A percentile compares a stretch with the other conserved stretches of the same genome.
These are phyloP conservation scores for Synanthedon myopaeformis DNA, from an alignment of 2,888 invertebrate genomes.

Conservation along the genomic window DNA sequence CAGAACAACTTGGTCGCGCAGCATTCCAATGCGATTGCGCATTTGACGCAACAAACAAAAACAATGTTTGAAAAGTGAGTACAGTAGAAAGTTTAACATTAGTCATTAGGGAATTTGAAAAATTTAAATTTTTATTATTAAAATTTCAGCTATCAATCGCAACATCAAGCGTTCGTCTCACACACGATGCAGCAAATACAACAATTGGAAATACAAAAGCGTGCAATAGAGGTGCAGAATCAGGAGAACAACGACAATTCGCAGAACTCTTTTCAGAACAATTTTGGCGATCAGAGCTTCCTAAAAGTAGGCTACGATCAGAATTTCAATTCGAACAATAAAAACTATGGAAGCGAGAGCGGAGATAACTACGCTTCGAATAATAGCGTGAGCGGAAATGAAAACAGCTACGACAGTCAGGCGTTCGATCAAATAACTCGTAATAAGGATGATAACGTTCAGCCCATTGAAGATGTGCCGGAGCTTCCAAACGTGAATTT, in stretches of 20 bases:
- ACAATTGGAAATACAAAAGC: slow-evolving; percentile 83
- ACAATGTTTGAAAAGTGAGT: slow-evolving; percentile 81
- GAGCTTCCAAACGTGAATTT: slow-evolving; percentile 60
- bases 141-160: slow-evolving; percentile 81
- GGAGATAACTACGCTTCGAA: slow-evolving; percentile 55
- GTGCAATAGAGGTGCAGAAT: slow-evolving; percentile 70
- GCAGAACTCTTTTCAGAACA: slow-evolving; percentile 39
- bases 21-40: slow-evolving; percentile 81
- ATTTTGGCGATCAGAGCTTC: slow-evolving; percentile 44
- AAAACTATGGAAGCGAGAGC: slow-evolving; percentile 50
- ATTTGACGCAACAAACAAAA: slow-evolving; percentile 84
- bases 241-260: slow-evolving; percentile 37
- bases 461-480: slow-evolving; percentile 8
- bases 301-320: slow-evolving; percentile 43
- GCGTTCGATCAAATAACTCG: slow-evolving; percentile 51
- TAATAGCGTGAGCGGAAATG: slow-evolving; percentile 63
- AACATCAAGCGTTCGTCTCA: slow-evolving; percentile 94
- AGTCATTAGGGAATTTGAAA: background rate
- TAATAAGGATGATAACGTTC: slow-evolving; percentile 25
- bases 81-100: slow-evolving; percentile 1
- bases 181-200: slow-evolving; percentile 92
- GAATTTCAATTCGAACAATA: slow-evolving; percentile 39
- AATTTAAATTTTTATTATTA: slow-evolving; percentile 4
- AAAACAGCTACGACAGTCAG: slow-evolving; percentile 60
- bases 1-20: slow-evolving; percentile 86